These are phyloP conservation scores for Vanessa tameamea DNA, from an alignment of 1,140 invertebrate genomes.

Conservation along the genomic window DNA sequence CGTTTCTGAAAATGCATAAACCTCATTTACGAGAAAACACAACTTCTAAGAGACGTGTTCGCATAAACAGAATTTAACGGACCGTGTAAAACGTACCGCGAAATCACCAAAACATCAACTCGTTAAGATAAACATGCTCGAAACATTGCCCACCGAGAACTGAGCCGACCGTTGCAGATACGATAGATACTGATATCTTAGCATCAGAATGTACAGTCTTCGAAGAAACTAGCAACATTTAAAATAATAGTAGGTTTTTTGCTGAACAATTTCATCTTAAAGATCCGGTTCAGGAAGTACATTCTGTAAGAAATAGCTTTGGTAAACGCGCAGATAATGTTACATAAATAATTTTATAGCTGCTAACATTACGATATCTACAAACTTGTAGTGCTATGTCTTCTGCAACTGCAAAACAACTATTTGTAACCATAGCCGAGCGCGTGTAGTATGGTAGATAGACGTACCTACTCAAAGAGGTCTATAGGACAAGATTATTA, in stretches of 20 bases:
- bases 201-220: conserved; percentile 18
- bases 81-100: conserved; percentile 48
- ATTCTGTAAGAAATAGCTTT: no score
- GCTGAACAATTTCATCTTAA: not conserved
- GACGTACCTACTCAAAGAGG: no score
- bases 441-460: no score
- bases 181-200: conserved; percentile 20
- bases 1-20: conserved; percentile 29
- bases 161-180: conserved; percentile 27
- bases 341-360: no score
- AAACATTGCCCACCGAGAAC: conserved; percentile 33
- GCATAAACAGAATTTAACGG: conserved; percentile 46
- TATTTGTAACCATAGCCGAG: no score
- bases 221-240: not conserved
- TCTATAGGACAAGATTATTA: no score
- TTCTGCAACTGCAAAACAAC: no score
- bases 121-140: conserved; percentile 45
- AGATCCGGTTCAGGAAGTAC: no score
- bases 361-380: no score
- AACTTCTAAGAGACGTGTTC: conserved; percentile 29
- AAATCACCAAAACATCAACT: conserved; percentile 48
- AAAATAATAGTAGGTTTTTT: not conserved
- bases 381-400: no score
- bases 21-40: conserved; percentile 29
- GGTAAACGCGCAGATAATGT: no score